Conservation (phyloP, 2,888 invertebrate species). For the Pseudococcus longispinus region DNA sequence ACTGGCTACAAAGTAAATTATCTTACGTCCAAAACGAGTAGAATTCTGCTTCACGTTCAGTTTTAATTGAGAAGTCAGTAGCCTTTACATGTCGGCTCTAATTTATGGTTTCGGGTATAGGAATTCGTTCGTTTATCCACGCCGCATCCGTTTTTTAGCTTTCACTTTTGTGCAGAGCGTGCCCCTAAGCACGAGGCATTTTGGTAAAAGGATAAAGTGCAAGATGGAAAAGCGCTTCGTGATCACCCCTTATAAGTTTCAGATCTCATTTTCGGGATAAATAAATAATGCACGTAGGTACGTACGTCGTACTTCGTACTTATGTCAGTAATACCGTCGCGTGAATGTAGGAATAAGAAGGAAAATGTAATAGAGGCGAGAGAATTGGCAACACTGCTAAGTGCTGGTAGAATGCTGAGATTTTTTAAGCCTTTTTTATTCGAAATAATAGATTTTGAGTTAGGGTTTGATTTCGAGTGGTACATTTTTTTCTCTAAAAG, state of each 20-base stretch:
- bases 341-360: no score
- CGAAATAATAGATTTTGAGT: no score
- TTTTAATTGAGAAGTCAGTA: constrained; percentile 35
- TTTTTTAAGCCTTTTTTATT: no score
- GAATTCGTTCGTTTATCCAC: background rate
- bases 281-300: background rate
- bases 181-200: background rate
- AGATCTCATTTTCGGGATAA: background rate
- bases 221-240: background rate
- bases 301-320: no score
- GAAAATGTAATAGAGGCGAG: no score
- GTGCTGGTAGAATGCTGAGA: no score
- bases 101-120: background rate
- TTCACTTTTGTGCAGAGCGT: background rate
- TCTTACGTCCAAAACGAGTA: constrained; percentile 8
- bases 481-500: no score
- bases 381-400: no score
- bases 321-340: no score
- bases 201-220: background rate
- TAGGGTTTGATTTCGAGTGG: no score
- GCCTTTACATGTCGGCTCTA: constrained; percentile 23
- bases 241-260: background rate
- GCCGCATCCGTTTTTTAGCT: background rate
- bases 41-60: background rate
- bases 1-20: background rate